phyloP scores from a whole-genome alignment of 2,888 invertebrate genomes.

The Meiosimyza decipiens region DNA sequence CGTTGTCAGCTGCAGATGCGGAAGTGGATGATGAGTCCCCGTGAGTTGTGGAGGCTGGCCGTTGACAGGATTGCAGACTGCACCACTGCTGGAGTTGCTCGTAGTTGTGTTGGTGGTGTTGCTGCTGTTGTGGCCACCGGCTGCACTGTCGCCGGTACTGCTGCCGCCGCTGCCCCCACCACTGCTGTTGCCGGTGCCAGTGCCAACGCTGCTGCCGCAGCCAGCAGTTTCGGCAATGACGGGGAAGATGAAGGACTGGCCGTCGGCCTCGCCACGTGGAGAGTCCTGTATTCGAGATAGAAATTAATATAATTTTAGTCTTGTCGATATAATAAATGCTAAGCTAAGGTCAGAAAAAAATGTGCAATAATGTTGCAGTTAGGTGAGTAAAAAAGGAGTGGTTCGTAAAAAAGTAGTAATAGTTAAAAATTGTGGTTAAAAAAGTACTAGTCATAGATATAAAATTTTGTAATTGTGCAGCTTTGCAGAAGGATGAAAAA shows the following conservation, averaged over 20 bases:
- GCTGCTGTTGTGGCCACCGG: constrained; percentile 45
- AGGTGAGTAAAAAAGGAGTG: not conserved
- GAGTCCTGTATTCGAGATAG: constrained; percentile 69
- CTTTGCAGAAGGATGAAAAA: too few species aligned
- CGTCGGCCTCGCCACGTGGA: constrained; percentile 75
- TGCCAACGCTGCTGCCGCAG: constrained; percentile 52
- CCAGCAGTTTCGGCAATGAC: constrained; percentile 65
- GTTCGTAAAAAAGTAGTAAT: not conserved
- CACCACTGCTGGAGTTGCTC: constrained; percentile 42
- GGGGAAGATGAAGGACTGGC: constrained; percentile 77
- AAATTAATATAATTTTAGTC: not conserved
- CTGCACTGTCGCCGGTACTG: constrained; percentile 49
- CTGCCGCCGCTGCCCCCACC: constrained; percentile 48
- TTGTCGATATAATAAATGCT: not conserved
- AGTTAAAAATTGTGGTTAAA: not conserved
- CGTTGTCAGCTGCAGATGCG: constrained; percentile 42
- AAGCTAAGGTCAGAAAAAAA: not conserved
- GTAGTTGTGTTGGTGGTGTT: constrained; percentile 45
- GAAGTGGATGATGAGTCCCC: not conserved
- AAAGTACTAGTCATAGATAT: too few species aligned
- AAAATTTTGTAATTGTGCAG: too few species aligned
- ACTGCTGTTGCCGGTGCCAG: constrained; percentile 24
- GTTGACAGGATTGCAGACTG: constrained; percentile 31
- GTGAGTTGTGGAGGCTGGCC: not conserved
- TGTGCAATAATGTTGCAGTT: not conserved